These are phyloP conservation scores for Paramormyrops kingsleyae DNA, from an alignment of 2,113 vertebrate species.

Conservation along the genomic window DNA sequence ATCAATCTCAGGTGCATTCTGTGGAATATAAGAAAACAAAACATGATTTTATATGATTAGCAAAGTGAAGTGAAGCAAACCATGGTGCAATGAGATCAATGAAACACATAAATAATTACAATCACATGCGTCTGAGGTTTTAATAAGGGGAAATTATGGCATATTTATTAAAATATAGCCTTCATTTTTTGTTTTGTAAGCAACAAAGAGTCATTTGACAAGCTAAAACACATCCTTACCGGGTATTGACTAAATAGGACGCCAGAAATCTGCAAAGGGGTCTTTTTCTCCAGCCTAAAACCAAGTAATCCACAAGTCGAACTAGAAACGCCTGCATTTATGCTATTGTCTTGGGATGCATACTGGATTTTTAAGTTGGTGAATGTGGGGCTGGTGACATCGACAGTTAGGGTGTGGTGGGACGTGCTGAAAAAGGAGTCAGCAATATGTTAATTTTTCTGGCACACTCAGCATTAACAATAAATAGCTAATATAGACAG, in stretches of 20 bases:
- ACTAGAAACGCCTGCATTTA: constrained; percentile 54
- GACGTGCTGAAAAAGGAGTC: constrained; percentile 48
- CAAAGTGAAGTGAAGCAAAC: neutral
- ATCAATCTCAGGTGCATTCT: constrained; percentile 69
- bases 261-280: constrained; percentile 38
- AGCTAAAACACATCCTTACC: constrained; percentile 54
- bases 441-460: constrained; percentile 12
- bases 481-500: neutral
- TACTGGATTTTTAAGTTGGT: constrained; percentile 61
- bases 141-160: neutral
- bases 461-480: neutral
- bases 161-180: neutral
- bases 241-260: constrained; percentile 65
- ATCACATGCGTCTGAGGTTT: neutral
- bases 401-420: constrained; percentile 50
- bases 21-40: constrained; percentile 27
- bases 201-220: neutral
- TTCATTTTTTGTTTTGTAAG: neutral
- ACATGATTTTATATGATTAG: constrained; percentile 1
- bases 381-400: constrained; percentile 73
- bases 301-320: constrained; percentile 68
- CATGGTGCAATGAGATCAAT: neutral
- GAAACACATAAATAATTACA: neutral
- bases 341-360: constrained; percentile 31
- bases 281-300: constrained; percentile 46